Evolutionary conservation across 2,888 invertebrate species (phyloP).

Genomic region (Sipunculus nudus): DNA sequence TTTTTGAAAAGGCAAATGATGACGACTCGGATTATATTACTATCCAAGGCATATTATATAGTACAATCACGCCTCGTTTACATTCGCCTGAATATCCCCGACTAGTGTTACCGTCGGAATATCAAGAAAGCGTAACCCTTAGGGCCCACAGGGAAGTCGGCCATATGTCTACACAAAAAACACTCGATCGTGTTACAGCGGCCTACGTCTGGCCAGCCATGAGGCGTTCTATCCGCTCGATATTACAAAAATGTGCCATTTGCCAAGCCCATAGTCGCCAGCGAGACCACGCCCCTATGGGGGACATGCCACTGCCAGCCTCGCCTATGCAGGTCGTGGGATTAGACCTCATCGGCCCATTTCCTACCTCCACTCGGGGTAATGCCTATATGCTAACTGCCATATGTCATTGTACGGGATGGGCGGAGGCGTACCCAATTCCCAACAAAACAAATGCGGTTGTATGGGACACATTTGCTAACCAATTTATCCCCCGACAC

Average conservation of each 20-base stretch:
- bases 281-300: not conserved
- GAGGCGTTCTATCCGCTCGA: not conserved
- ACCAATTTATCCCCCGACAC: conserved; percentile 7
- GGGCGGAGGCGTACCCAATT: conserved; percentile 11
- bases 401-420: conserved; percentile 9
- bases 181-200: not conserved
- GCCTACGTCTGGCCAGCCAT: conserved; percentile 18
- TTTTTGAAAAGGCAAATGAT: not conserved
- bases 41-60: not conserved
- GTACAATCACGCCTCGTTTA: not conserved
- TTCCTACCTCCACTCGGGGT: not conserved
- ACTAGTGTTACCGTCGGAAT: not conserved
- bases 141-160: conserved; percentile 13
- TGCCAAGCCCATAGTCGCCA: conserved; percentile 2
- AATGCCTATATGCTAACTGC: conserved; percentile 3
- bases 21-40: not conserved
- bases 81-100: not conserved
- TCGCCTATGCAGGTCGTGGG: not conserved
- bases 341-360: conserved; percentile 8
- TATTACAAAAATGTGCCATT: conserved; percentile 1
- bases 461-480: conserved; percentile 5
- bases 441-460: conserved; percentile 2
- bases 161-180: conserved; percentile 4
- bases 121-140: not conserved
- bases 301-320: not conserved